Percentiles rank a stretch among this genome's conserved stretches.
Conservation (phyloP, 2,113 vertebrate genomes). For the Tetrao urogallus region DNA sequence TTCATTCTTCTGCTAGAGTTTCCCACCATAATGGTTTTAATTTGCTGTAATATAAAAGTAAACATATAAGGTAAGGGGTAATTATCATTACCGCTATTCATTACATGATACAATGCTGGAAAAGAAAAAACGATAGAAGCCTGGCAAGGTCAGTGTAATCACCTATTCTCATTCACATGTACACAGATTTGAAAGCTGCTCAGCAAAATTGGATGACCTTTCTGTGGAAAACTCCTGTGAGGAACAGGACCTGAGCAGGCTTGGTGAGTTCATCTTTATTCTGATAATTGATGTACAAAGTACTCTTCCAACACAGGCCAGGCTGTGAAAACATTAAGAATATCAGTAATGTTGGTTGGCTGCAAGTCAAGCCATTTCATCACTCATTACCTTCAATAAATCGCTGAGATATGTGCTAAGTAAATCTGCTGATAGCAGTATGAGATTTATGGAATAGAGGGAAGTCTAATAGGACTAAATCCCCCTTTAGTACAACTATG, state of each 20-base stretch:
- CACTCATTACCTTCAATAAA: background rate
- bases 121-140: background rate
- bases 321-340: background rate
- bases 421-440: constrained; percentile 27
- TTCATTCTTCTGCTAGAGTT: background rate
- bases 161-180: background rate
- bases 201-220: background rate
- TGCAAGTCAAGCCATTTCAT: constrained; percentile 41
- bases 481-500: background rate
- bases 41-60: background rate
- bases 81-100: fast-evolving
- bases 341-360: background rate
- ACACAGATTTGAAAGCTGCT: background rate
- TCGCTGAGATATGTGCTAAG: constrained; percentile 12
- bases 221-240: background rate
- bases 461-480: constrained; percentile 15
- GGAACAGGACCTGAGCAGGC: background rate
- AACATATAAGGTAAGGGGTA: background rate
- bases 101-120: background rate
- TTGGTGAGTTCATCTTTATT: background rate
- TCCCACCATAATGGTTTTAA: background rate
- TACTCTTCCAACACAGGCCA: background rate
- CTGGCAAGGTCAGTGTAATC: background rate
- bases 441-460: constrained; percentile 12
- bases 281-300: background rate